Percentiles rank a stretch among this genome's conserved stretches.
Evolutionary conservation across 2,113 vertebrate genomes (phyloP).

Genomic region (Xenopus laevis): DNA sequence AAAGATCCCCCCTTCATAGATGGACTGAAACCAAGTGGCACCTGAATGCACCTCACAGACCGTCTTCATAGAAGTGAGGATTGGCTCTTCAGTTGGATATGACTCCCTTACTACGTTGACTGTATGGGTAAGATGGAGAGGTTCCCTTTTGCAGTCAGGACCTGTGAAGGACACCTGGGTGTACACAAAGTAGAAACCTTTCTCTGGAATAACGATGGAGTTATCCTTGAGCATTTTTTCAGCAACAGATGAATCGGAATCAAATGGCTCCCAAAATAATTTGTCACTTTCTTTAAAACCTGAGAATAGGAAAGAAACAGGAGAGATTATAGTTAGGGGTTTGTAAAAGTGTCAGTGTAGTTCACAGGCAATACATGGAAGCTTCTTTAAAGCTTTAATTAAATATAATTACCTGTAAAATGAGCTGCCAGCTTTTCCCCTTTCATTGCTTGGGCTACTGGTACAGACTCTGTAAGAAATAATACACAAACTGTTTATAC

Average conservation of each 20-base stretch:
- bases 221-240: slow-evolving; percentile 48
- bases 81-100: slow-evolving; percentile 12
- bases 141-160: slow-evolving; percentile 28
- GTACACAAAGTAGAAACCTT: slow-evolving; percentile 61
- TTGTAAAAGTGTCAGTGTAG: slow-evolving; percentile 6
- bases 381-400: background rate
- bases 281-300: no score
- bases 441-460: background rate
- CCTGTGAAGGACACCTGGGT: slow-evolving; percentile 59
- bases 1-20: slow-evolving; percentile 62
- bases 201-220: slow-evolving; percentile 47
- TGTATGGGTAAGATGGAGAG: slow-evolving; percentile 49
- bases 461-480: slow-evolving; percentile 16
- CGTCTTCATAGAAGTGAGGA: slow-evolving; percentile 58
- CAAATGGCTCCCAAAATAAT: slow-evolving; percentile 15
- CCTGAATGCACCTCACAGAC: slow-evolving; percentile 48
- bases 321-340: background rate
- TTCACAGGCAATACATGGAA: background rate
- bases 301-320: background rate
- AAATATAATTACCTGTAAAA: slow-evolving; percentile 3
- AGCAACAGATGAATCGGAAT: slow-evolving; percentile 21
- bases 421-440: slow-evolving; percentile 19
- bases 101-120: slow-evolving; percentile 28
- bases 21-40: slow-evolving; percentile 53
- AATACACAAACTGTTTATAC: background rate